phyloP scores from a whole-genome alignment of 2,113 vertebrate species.

The Typhlomys cinereus region DNA sequence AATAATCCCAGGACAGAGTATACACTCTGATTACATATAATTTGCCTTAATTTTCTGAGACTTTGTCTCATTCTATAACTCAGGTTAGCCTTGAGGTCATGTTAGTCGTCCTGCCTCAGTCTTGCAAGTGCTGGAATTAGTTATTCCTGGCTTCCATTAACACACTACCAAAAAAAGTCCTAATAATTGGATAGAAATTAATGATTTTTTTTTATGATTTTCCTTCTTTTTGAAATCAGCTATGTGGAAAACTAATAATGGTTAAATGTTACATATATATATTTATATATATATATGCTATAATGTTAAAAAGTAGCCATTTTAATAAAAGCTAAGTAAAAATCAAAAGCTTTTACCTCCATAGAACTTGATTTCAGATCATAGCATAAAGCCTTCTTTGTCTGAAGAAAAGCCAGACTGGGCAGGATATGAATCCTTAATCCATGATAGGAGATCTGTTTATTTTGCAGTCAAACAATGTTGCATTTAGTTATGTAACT shows the following conservation, averaged over 20 bases:
- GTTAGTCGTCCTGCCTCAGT: neutral
- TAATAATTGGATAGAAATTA: neutral
- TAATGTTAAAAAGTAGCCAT: neutral
- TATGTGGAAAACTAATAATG: constrained; percentile 10
- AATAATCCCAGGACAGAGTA: neutral
- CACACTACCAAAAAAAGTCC: neutral
- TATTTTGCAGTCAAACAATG: neutral
- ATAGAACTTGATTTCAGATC: neutral
- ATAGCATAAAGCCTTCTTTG: constrained; percentile 43
- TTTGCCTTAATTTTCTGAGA: neutral
- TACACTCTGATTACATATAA: neutral
- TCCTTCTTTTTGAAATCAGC: neutral
- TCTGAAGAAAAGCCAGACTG: constrained; percentile 9
- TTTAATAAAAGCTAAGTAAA: neutral
- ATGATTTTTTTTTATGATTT: neutral
- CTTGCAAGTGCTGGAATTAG: neutral
- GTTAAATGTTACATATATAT: no score
- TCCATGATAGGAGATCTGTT: neutral
- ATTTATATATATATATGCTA: no score
- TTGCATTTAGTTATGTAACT: constrained; percentile 31
- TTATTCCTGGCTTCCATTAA: neutral
- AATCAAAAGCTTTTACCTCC: constrained; percentile 30
- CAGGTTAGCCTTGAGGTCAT: neutral
- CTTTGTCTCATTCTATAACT: no score
- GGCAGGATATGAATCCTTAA: neutral